Base-by-base conservation (phyloP, 2,797 vertebrate species). In the Caiman crocodilus region DNA sequence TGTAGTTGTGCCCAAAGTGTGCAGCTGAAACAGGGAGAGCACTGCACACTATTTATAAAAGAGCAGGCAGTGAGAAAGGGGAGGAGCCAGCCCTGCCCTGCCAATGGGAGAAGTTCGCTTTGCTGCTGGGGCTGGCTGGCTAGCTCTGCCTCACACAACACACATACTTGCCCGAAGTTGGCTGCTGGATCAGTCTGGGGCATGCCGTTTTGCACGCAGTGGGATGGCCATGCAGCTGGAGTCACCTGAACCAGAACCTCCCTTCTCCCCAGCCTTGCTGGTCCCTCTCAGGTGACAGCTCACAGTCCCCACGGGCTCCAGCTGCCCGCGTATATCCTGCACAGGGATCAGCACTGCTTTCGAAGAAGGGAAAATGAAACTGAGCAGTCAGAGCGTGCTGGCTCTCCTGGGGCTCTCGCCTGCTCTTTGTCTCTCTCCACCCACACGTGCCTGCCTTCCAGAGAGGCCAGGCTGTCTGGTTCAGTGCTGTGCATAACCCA, bases 41-140 rank as follows among this genome's bases (percentile, higher is more conserved):
- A 83, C 87, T 84, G 91, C 85, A 35, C 92, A 17, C 56, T 90
- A 84, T 82, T 94, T 96, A 94, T 94, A 94, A 58, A 89, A 88
- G 93, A 91, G 89, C 91, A 14, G 88, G 81, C 80, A 81, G 90
- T 50, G 86, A 59, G 90, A 84, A 56, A 71, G 82, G 86, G 93
- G 93, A 87, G 89, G 93, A 85, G 74, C 88, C 81, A 58, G 60
- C 6, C 23, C 81, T 42, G 26, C 50, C 85, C 90, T 87, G 91
- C 96, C 94, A 96, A 94, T 93, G 92, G 86, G 88, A 95, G 91
- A 18, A 63, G 64, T 57, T 75, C 26, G 55, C 73, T 55, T 55
- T 42, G 73, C 26, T 28, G 32, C 59, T 42, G 60, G 77, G 65
- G 59, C 65, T 30, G 65, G 17, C n/a, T 15, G 42, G 42, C 42